Conservation (phyloP, 2,113 vertebrate species). For the Rhynchomys soricoides region DNA sequence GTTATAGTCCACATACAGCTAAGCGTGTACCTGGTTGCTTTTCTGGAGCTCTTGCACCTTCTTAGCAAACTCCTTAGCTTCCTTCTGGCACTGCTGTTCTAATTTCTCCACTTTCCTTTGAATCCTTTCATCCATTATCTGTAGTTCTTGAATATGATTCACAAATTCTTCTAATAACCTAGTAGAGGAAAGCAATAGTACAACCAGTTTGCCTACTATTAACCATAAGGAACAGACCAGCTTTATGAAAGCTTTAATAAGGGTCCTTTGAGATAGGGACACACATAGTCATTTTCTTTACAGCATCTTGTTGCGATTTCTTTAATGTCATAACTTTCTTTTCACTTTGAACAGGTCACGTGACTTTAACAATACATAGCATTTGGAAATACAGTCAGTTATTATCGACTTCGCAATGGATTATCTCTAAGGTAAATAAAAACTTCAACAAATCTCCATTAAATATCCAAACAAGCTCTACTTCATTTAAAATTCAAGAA, state of each 20-base stretch:
- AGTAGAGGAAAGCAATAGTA: conserved; percentile 70
- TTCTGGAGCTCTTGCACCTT: conserved; percentile 98
- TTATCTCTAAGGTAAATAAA: conserved; percentile 36
- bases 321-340: not conserved
- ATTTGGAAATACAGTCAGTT: not conserved
- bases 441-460: conserved; percentile 33
- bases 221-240: not conserved
- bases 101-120: conserved; percentile 98
- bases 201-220: conserved; percentile 16
- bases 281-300: conserved; percentile 37
- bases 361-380: conserved; percentile 25
- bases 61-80: conserved; percentile 98
- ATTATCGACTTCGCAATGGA: not conserved
- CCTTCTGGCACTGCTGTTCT: conserved; percentile 97
- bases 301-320: not conserved
- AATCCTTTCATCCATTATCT: conserved; percentile 97
- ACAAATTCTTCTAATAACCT: conserved; percentile 98
- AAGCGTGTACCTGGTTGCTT: conserved; percentile 95
- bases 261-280: conserved; percentile 10
- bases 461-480: conserved; percentile 32
- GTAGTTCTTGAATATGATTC: conserved; percentile 98
- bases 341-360: not conserved
- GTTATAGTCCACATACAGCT: not conserved
- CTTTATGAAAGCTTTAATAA: conserved; percentile 19
- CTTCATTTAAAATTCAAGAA: conserved; percentile 39